These are phyloP conservation scores for Lochmaea crataegi DNA, from an alignment of 2,888 invertebrate species.

Conservation along the genomic window DNA sequence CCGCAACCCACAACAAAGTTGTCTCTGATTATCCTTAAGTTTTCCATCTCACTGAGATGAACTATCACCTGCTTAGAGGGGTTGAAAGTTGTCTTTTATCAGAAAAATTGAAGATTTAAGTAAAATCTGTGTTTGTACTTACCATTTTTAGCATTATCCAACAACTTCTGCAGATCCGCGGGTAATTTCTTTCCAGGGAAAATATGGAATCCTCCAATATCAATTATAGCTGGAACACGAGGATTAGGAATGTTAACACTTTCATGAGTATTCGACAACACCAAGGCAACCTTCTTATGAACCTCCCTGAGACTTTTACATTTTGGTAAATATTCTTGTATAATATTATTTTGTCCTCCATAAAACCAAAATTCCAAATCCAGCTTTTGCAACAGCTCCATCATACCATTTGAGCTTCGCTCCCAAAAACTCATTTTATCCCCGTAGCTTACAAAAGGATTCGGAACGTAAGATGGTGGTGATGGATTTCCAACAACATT, in stretches of 20 bases:
- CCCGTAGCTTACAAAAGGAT: constrained; percentile 61
- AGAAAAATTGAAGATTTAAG: neutral
- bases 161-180: constrained; percentile 65
- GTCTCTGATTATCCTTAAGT: too few relatives aligned
- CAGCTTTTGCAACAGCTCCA: constrained; percentile 32
- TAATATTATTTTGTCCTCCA: constrained; percentile 51
- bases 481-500: constrained; percentile 66
- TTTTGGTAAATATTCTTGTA: constrained; percentile 55
- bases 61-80: too few relatives aligned
- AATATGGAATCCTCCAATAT: constrained; percentile 70
- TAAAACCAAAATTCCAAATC: constrained; percentile 45
- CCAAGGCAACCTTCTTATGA: constrained; percentile 52
- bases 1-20: too few relatives aligned
- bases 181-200: constrained; percentile 54
- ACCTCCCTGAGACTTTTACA: constrained; percentile 50
- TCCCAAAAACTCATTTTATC: constrained; percentile 68
- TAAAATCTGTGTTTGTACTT: neutral
- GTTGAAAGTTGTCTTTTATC: neutral
- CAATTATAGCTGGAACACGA: constrained; percentile 69
- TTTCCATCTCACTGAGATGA: too few relatives aligned
- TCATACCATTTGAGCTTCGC: constrained; percentile 67
- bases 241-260: constrained; percentile 67
- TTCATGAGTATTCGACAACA: constrained; percentile 64
- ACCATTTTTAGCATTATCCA: constrained; percentile 69
- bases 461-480: constrained; percentile 67